Conservation (phyloP, 2,113 vertebrate genomes). For the Tychaedon coryphoeus region DNA sequence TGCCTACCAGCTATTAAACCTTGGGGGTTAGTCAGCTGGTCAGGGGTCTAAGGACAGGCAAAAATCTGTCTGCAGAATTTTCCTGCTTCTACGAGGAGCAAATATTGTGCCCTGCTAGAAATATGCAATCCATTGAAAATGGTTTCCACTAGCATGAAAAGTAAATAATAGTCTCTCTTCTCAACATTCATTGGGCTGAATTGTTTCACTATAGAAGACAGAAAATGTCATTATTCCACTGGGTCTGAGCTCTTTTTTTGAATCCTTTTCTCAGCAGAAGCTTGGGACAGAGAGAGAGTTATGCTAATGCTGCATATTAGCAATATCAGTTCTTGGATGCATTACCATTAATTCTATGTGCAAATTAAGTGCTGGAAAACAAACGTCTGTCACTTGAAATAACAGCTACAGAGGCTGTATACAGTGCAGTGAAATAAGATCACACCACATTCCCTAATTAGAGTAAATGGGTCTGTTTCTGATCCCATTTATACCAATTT, state of each 20-base stretch:
- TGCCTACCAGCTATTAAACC: constrained; percentile 69
- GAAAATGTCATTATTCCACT: not conserved
- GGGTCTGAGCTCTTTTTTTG: not conserved
- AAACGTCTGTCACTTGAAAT: constrained; percentile 23
- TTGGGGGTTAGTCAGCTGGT: constrained; percentile 58
- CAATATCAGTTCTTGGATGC: constrained; percentile 48
- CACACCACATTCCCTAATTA: not conserved
- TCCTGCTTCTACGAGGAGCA: constrained; percentile 27
- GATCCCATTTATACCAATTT: not conserved
- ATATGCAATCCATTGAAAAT: not conserved
- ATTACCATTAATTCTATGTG: constrained; percentile 38
- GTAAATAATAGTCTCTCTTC: constrained; percentile 5
- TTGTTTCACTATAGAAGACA: not conserved
- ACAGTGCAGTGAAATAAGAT: not conserved
- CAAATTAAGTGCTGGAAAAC: constrained; percentile 54
- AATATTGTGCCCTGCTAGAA: not conserved
- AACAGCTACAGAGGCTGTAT: not conserved
- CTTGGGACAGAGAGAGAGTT: not conserved
- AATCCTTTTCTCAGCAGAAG: constrained; percentile 43
- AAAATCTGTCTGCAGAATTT: constrained; percentile 55
- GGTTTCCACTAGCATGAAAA: not conserved
- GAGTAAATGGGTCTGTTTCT: constrained; percentile 21
- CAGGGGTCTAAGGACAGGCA: constrained; percentile 57
- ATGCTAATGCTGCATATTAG: constrained; percentile 36
- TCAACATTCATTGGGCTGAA: not conserved